Percentiles rank a stretch among this genome's conserved stretches.
Conservation (phyloP, 2,113 vertebrate species). For the Erinaceus europaeus region DNA sequence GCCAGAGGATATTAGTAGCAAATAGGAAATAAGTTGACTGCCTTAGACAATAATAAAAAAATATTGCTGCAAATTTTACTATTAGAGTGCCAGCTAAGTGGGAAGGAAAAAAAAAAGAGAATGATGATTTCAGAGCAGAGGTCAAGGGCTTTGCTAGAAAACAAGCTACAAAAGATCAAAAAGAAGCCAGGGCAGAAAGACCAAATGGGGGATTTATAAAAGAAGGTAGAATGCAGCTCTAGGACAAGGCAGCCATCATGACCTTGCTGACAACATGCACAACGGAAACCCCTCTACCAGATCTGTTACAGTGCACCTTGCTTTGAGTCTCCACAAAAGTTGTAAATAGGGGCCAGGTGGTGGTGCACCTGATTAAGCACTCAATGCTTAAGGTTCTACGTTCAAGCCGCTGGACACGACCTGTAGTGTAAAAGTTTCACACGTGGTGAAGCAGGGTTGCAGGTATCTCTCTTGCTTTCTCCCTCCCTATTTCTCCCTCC, state of each 20-base stretch:
- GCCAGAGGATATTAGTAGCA: no score
- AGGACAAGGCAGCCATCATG: background rate
- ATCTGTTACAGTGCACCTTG: background rate
- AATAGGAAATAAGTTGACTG: no score
- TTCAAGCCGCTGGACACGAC: no score
- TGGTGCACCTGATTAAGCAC: no score
- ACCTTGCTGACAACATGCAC: background rate
- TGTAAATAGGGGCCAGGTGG: no score
- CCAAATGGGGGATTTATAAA: background rate
- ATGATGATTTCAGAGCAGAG: constrained; percentile 36
- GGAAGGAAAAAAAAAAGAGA: constrained; percentile 1
- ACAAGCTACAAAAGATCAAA: constrained; percentile 17
- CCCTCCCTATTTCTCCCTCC: no score
- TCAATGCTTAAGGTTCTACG: no score
- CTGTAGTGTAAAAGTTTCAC: no score
- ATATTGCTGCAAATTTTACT: no score
- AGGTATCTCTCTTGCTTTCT: no score
- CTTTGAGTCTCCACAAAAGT: background rate
- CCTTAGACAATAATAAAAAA: no score
- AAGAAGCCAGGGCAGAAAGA: background rate
- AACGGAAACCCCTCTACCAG: background rate
- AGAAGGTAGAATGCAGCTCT: background rate
- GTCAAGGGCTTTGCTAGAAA: constrained; percentile 3
- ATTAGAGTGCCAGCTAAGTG: background rate
- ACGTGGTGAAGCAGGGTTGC: no score